phyloP scores from a whole-genome alignment of 2,113 vertebrate species.

The Ptyas mucosa region DNA sequence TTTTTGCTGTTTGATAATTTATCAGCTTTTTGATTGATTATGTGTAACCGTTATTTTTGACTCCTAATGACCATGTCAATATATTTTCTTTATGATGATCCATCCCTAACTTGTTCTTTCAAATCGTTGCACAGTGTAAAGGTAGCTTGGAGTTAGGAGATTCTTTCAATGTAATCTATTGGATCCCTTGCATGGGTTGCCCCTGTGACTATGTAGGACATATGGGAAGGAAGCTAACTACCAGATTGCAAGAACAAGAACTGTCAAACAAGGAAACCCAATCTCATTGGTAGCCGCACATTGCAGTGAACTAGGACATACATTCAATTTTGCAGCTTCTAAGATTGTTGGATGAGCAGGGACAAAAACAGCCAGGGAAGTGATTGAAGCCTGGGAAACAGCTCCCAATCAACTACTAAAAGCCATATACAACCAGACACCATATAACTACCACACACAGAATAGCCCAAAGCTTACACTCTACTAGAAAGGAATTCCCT shows the following conservation, averaged over 20 bases:
- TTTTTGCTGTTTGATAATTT: neutral
- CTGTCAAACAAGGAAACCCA: neutral
- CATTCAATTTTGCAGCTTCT: neutral
- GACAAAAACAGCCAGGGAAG: neutral
- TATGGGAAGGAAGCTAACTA: neutral
- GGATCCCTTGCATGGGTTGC: neutral
- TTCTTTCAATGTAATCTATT: neutral
- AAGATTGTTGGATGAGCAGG: neutral
- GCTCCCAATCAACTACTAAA: neutral
- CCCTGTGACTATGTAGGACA: neutral
- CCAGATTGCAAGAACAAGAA: neutral
- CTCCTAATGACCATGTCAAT: neutral
- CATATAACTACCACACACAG: neutral
- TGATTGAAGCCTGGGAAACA: neutral
- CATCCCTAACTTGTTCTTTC: neutral
- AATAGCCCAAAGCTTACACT: neutral
- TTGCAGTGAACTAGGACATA: neutral
- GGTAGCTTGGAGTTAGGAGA: neutral
- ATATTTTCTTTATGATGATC: neutral
- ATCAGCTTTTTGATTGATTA: neutral
- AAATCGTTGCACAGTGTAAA: neutral
- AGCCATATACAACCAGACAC: neutral
- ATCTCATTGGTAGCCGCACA: neutral
- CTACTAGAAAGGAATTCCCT: neutral
- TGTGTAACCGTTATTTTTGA: neutral